phyloP scores from a whole-genome alignment of 2,888 invertebrate species.

The Lingula anatina region DNA sequence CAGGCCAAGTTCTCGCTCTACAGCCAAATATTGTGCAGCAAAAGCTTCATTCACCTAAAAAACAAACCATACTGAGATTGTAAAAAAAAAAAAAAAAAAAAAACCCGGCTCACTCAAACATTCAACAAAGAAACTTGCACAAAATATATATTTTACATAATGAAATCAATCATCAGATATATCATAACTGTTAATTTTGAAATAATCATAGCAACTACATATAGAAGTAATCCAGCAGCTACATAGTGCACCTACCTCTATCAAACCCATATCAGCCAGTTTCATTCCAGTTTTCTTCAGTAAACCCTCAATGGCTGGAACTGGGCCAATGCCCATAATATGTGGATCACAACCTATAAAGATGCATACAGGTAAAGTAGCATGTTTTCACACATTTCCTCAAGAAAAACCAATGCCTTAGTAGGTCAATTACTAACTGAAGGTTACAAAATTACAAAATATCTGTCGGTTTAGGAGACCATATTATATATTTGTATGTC shows the following conservation, averaged over 20 bases:
- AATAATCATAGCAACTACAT: neutral
- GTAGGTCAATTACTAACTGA: no score
- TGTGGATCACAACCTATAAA: constrained; percentile 75
- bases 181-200: neutral
- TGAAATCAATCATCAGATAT: neutral
- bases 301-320: constrained; percentile 83
- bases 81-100: constrained; percentile 2
- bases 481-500: no score
- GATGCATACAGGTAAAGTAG: neutral
- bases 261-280: constrained; percentile 81
- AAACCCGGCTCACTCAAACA: neutral
- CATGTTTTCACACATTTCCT: no score
- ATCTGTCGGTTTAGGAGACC: no score
- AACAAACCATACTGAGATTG: constrained; percentile 12
- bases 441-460: no score
- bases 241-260: constrained; percentile 80
- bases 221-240: constrained; percentile 1
- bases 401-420: no score
- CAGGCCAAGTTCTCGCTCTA: constrained; percentile 80
- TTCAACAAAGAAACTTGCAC: neutral
- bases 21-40: constrained; percentile 88
- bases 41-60: constrained; percentile 96
- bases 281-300: constrained; percentile 71
- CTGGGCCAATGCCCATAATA: constrained; percentile 98
- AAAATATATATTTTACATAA: no score